These are phyloP conservation scores for Aegotheles bennettii DNA, from an alignment of 2,113 vertebrate genomes.

Conservation along the genomic window DNA sequence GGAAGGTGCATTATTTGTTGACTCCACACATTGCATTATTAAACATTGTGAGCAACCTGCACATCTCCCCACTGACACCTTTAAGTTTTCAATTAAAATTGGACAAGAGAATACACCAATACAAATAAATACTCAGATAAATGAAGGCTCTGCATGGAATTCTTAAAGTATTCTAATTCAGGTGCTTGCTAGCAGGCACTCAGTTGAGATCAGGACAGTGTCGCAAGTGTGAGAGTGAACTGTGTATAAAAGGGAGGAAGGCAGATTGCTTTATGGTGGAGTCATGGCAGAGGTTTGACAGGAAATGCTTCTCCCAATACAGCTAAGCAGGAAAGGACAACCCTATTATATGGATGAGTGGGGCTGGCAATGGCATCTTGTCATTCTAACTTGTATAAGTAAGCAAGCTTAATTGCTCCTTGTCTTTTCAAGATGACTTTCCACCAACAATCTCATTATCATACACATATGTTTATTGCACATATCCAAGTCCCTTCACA, in stretches of 20 bases:
- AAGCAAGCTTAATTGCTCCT: constrained; percentile 70
- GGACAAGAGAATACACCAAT: not conserved
- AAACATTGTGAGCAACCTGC: not conserved
- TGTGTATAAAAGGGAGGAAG: not conserved
- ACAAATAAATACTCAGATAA: not conserved
- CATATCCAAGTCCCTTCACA: constrained; percentile 5
- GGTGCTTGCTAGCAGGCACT: constrained; percentile 4
- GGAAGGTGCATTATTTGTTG: constrained; percentile 2
- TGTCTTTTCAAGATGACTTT: constrained; percentile 66
- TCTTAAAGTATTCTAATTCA: constrained; percentile 25
- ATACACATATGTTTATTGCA: constrained; percentile 58
- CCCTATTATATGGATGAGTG: constrained; percentile 64
- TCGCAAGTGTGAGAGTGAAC: constrained; percentile 4
- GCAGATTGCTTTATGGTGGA: constrained; percentile 47
- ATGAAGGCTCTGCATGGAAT: not conserved
- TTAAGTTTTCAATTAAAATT: constrained; percentile 13
- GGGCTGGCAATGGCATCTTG: constrained; percentile 53
- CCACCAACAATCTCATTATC: constrained; percentile 70
- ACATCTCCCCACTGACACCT: not conserved
- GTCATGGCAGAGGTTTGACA: constrained; percentile 60
- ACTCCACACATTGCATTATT: not conserved
- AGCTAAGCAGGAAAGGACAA: constrained; percentile 48
- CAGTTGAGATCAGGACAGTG: constrained; percentile 31
- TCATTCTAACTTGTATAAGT: constrained; percentile 65
- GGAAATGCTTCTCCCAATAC: constrained; percentile 13